Conservation (phyloP, 2,797 vertebrate genomes). For the Anguilla obscura region DNA sequence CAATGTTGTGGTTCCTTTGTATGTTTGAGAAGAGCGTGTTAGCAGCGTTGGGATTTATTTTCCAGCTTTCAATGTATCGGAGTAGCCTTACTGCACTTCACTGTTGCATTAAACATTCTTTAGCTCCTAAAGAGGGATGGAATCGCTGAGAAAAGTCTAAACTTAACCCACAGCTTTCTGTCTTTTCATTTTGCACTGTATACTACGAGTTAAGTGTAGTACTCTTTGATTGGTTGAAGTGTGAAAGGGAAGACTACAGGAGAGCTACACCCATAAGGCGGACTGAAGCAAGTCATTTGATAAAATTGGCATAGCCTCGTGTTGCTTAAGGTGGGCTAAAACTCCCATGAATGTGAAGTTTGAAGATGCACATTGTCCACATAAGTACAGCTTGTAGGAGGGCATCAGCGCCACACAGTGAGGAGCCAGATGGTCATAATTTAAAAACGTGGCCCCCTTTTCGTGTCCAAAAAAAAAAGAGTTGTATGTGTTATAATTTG, state of each 20-base stretch:
- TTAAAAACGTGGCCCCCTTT: neutral
- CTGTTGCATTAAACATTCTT: neutral
- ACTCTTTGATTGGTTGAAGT: neutral
- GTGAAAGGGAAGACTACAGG: neutral
- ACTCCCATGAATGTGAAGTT: neutral
- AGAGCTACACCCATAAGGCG: neutral
- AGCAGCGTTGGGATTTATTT: neutral
- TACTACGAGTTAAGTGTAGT: neutral
- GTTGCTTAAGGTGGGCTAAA: neutral
- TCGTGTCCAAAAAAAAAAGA: neutral
- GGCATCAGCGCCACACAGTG: neutral
- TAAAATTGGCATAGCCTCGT: neutral
- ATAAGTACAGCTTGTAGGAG: neutral
- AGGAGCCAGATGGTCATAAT: neutral
- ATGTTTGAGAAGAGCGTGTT: neutral
- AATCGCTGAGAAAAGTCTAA: neutral
- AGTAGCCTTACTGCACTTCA: neutral
- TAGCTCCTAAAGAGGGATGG: neutral
- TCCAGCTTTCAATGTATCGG: neutral
- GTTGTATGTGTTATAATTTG: neutral
- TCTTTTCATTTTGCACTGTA: neutral
- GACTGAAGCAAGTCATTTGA: neutral
- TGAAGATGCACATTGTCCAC: neutral
- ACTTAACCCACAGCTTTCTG: neutral
- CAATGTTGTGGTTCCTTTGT: neutral